Conservation (phyloP, 2,113 vertebrate genomes). For the Pitta sordida region DNA sequence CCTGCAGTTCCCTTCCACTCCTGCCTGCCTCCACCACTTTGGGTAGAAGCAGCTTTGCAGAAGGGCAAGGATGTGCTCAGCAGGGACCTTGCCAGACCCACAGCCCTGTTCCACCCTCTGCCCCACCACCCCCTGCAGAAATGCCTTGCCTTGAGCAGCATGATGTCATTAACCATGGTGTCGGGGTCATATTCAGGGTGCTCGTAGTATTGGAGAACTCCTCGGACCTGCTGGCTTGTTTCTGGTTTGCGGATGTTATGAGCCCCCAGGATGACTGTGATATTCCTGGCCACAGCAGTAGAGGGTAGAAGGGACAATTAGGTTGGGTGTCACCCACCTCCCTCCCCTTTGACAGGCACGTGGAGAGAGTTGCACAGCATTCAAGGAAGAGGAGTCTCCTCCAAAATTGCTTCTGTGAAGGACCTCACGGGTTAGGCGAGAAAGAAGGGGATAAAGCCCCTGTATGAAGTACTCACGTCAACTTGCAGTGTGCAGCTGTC, state of each 20-base stretch:
- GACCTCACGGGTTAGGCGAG: neutral
- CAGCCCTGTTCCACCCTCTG: neutral
- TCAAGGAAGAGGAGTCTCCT: neutral
- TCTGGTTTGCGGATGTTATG: neutral
- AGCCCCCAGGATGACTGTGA: slow-evolving; percentile 48
- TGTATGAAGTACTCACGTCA: neutral
- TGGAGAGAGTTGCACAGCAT: neutral
- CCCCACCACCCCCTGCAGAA: neutral
- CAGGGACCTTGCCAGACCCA: neutral
- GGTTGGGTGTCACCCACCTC: neutral
- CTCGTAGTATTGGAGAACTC: neutral
- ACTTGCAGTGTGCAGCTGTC: slow-evolving; percentile 49
- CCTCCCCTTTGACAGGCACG: neutral
- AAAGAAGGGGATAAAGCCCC: neutral
- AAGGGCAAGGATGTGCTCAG: neutral
- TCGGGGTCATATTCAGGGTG: neutral
- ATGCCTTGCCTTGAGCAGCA: slow-evolving; percentile 54
- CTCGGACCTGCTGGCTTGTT: slow-evolving; percentile 20
- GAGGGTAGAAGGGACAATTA: neutral
- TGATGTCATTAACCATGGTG: neutral
- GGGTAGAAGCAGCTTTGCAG: neutral
- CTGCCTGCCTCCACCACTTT: neutral
- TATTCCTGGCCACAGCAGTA: neutral
- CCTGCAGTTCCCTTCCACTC: fast-evolving
- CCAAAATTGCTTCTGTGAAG: neutral